These are phyloP conservation scores for Gavia stellata DNA, from an alignment of 2,113 vertebrate species.

Conservation along the genomic window DNA sequence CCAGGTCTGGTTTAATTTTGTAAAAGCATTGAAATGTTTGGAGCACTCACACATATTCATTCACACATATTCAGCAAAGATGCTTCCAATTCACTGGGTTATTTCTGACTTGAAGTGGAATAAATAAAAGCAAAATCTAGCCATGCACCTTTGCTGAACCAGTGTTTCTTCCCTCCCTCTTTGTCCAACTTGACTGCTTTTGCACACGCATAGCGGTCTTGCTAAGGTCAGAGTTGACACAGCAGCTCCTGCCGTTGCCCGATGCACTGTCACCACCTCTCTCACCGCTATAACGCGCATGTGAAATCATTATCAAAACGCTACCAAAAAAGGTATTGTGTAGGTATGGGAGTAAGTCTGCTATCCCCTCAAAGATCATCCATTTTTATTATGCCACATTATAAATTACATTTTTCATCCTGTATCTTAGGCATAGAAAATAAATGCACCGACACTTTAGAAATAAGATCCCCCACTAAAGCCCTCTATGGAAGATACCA, in stretches of 20 bases:
- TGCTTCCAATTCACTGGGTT: not conserved
- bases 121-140: not conserved
- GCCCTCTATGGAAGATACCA: not conserved
- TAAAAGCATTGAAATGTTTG: not conserved
- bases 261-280: not conserved
- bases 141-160: not conserved
- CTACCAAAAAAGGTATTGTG: not conserved
- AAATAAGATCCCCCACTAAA: not conserved
- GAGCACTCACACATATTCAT: not conserved
- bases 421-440: not conserved
- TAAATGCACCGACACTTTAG: not conserved
- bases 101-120: not conserved
- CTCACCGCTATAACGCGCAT: accelerated
- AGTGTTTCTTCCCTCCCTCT: not conserved
- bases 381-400: not conserved
- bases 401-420: not conserved
- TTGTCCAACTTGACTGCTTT: not conserved
- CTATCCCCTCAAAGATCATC: not conserved
- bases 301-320: not conserved
- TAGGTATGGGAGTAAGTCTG: not conserved
- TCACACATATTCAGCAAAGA: not conserved
- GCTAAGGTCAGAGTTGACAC: not conserved
- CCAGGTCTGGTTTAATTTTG: not conserved
- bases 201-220: accelerated
- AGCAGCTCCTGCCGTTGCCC: not conserved